Base-by-base conservation (phyloP, 2,113 vertebrate species). In the Mobula birostris region DNA sequence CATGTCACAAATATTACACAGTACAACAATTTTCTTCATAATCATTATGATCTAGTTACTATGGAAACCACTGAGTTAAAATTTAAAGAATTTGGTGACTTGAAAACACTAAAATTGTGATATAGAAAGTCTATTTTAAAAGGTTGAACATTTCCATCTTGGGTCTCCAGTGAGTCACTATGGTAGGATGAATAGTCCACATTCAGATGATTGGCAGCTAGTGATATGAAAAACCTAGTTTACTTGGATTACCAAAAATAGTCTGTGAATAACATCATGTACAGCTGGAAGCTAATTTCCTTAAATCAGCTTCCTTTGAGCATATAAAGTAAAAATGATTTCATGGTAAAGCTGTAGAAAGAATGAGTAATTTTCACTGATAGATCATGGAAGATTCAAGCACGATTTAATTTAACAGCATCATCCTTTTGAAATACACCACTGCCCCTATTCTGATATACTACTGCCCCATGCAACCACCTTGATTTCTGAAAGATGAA, bases 191-290 rank as follows among this genome's bases (percentile, higher is more conserved):
- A 74, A 93, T 74, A 40, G 70, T 14, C 24, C 91, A 74, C 21
- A 48, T 19, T 24, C 72, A 40, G 36, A 48, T 76, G 91, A 93
- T 93, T 93, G 70, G n/a, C 85, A 74, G 68, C 91, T 48, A 36
- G 68, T 93, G 70, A 21, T 36, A 92, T 66, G 70, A 17, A 93
- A 93, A 93, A 29, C 19, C 68, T 21, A 93, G 19, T 48, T 93
- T 74, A 29, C 36, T 93, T 93, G 36, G 24, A 93, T 74, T 93
- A 29, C n/a, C 70, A 93, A 93, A 93, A 93, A 93, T 93, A 93
- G 70, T 11, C 36, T 74, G 68, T 72, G 68, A 74, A 70, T 74
- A 72, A 93, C 40, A 32, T 72, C 21, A 48, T 74, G 36, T 74
- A 29, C 36, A 48, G 70, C 91, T 93, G 91, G 36, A 74, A 72